A percentile compares a stretch with the other conserved stretches of the same genome.
phyloP scores from a whole-genome alignment of 1,140 invertebrate genomes.

The Drosophila arizonae region DNA sequence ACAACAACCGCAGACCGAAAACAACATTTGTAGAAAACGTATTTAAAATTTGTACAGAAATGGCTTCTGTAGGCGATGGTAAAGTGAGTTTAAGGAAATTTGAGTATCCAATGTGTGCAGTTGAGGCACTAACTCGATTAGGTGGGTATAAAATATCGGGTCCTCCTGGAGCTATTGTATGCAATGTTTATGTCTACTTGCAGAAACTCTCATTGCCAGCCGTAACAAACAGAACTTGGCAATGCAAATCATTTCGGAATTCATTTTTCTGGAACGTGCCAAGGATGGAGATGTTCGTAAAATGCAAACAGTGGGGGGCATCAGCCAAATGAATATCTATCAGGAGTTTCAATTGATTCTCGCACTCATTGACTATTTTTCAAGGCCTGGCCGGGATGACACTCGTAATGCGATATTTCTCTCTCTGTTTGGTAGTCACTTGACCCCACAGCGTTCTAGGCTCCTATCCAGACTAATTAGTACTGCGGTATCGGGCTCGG shows the following conservation, averaged over 20 bases:
- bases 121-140: constrained; percentile 86
- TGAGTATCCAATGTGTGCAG: constrained; percentile 87
- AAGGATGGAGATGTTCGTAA: constrained; percentile 64
- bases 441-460: constrained; percentile 86
- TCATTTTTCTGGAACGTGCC: constrained; percentile 90
- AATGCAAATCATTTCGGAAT: constrained; percentile 91
- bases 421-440: constrained; percentile 88
- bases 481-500: constrained; percentile 89
- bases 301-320: constrained; percentile 55
- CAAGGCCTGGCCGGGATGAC: constrained; percentile 87
- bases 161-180: not conserved
- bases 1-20: not conserved
- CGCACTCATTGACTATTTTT: constrained; percentile 89
- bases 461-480: constrained; percentile 91
- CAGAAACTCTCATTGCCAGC: constrained; percentile 66
- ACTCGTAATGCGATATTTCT: constrained; percentile 91
- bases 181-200: constrained; percentile 25
- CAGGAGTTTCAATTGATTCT: constrained; percentile 91
- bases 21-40: not conserved
- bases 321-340: constrained; percentile 86
- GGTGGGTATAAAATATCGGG: constrained; percentile 81
- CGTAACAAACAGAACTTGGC: constrained; percentile 83
- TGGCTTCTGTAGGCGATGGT: constrained; percentile 57
- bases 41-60: constrained; percentile 17
- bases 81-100: constrained; percentile 83